Percentiles rank a stretch among this genome's conserved stretches.
phyloP scores from a whole-genome alignment of 2,797 vertebrate species.

The Botia kubotai region DNA sequence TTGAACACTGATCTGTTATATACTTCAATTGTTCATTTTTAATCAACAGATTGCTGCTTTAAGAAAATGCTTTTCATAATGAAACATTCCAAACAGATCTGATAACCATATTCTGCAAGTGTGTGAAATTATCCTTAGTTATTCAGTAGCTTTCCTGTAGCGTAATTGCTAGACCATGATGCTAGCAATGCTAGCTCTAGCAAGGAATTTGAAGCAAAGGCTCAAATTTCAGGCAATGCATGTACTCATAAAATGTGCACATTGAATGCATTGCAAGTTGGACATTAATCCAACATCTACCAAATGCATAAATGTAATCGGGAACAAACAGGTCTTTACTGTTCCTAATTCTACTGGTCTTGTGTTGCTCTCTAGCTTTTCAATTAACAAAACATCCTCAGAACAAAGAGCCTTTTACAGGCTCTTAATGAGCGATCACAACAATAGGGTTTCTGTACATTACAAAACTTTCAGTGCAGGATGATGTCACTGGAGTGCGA shows the following conservation, averaged over 20 bases:
- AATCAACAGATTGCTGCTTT: no score
- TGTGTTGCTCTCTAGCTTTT: not conserved
- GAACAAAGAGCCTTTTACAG: constrained; percentile 2
- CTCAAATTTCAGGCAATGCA: not conserved
- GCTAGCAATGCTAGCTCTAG: no score
- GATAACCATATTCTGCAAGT: not conserved
- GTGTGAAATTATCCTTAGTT: not conserved
- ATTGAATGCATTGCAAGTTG: not conserved
- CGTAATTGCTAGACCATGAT: no score
- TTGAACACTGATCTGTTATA: no score
- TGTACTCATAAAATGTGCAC: not conserved
- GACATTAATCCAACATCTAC: not conserved
- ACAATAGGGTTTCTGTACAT: not conserved
- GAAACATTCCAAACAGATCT: not conserved
- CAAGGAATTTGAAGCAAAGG: not conserved
- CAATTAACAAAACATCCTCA: not conserved
- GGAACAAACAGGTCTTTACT: not conserved
- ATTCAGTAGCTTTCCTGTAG: no score
- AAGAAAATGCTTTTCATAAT: no score
- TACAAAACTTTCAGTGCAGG: constrained; percentile 25
- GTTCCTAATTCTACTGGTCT: not conserved
- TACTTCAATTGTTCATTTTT: no score
- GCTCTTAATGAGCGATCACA: not conserved
- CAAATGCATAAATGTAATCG: not conserved
- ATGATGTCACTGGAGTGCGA: constrained; percentile 31